Conservation (phyloP, 1,140 invertebrate genomes). For the Drosophila orena region DNA sequence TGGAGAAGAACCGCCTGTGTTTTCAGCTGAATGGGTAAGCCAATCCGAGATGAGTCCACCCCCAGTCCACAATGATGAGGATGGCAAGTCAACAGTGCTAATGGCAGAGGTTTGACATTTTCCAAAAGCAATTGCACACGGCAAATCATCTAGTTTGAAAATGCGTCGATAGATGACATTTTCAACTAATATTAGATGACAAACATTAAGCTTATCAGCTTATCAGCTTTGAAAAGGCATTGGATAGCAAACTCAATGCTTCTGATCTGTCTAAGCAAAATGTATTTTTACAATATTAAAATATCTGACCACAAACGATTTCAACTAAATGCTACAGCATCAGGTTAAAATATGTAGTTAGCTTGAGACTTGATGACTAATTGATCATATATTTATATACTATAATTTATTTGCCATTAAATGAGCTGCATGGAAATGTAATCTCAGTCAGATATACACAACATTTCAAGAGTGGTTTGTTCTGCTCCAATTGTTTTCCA, state of each 20-base stretch:
- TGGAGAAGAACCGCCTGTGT: constrained; percentile 95
- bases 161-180: no score
- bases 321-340: no score
- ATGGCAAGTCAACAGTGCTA: neutral
- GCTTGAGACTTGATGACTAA: no score
- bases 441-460: neutral
- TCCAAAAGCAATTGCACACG: neutral
- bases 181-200: no score
- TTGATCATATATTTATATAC: no score
- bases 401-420: neutral
- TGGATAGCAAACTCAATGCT: no score
- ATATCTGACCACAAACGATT: no score
- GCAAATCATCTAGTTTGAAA: neutral
- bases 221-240: no score
- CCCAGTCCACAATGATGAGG: constrained; percentile 26
- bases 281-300: no score
- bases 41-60: constrained; percentile 29
- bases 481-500: neutral
- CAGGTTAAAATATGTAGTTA: no score
- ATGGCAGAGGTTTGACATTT: constrained; percentile 16
- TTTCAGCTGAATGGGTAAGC: constrained; percentile 91
- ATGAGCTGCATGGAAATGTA: neutral
- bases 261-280: no score
- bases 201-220: no score
- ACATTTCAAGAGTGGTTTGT: neutral